Evolutionary conservation across 2,888 invertebrate genomes (phyloP).

Genomic region (Ennomos erosarius): DNA sequence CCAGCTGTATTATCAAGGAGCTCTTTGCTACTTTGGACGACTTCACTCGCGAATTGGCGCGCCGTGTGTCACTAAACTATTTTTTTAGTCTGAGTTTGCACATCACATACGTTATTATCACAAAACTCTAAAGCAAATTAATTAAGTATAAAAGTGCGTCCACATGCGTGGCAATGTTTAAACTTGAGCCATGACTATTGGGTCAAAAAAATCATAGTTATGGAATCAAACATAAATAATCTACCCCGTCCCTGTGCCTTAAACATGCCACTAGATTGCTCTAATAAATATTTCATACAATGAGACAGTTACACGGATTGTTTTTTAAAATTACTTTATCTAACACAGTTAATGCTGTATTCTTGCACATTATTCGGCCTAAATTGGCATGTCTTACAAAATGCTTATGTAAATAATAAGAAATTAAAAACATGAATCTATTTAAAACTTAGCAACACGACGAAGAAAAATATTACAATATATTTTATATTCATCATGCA

Average conservation of each 20-base stretch:
- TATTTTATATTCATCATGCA: constrained; percentile 1
- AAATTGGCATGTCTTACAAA: constrained; percentile 10
- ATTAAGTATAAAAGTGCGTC: constrained; percentile 6
- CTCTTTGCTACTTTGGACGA: too few relatives aligned
- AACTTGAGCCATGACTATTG: constrained; percentile 1
- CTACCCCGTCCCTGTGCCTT: constrained; percentile 1
- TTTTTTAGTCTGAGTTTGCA: too few relatives aligned
- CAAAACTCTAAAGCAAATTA: constrained; percentile 2
- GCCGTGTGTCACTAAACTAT: too few relatives aligned
- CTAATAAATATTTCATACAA: constrained; percentile 2
- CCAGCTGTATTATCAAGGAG: too few relatives aligned
- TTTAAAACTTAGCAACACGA: constrained; percentile 10
- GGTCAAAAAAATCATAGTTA: neutral
- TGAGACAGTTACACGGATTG: constrained; percentile 10
- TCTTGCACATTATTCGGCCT: constrained; percentile 3
- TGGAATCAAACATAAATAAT: neutral
- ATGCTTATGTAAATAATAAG: constrained; percentile 6
- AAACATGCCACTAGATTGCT: neutral
- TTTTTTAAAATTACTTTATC: neutral
- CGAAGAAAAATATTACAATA: neutral
- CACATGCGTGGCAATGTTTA: constrained; percentile 3
- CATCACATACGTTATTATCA: constrained; percentile 6
- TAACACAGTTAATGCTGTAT: neutral
- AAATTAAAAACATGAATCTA: constrained; percentile 7
- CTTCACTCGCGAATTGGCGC: too few relatives aligned